Evolutionary conservation across 2,113 vertebrate genomes (phyloP), one percentile per base, ranked within the genome.

Genomic region (Corythornis madagascariensis): DNA sequence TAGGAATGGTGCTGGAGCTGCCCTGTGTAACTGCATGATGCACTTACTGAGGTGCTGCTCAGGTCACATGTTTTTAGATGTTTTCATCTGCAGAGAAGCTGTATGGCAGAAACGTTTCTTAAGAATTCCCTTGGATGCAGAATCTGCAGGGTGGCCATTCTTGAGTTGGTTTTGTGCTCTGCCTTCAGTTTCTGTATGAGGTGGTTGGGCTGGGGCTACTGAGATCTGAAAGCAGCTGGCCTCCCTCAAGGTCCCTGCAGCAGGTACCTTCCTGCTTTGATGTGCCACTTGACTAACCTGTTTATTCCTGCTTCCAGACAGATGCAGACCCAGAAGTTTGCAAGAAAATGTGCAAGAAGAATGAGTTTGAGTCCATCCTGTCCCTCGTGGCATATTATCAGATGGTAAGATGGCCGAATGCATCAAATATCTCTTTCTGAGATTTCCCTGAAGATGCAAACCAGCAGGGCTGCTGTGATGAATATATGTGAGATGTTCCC

Each of bases 321-420:
- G 99, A 99, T 75, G 99, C 99, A 69, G 99, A 99, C 97, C 99
- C 99, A 73, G 99, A 98, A 95, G 99, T 99, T 95, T 99, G 99
- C 95, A 99, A 99, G 97, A 99, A 98, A 94, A 99, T 99, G 99
- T 99, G 99, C 97, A 98, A 98, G 97, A 97, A 97, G 96, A 98
- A 98, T 61, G 94, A 98, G 31, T 99, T 96, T 48, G 99, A 99
- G 96, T 98, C 98, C 1, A 97, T 99, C 74, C 89, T 99, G 78
- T 99, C 99, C 33, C 98, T 99, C 47, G 98, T 99, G 90, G 98
- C 99, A 0, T 99, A 99, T 95, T 99, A 99, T 96, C 99, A 99
- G 96, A 99, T 99, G 99, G 99, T 99, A 97, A 98, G 97, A 43
- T 53, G 85, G 28, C 57, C 83, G 31, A 79, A 63, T 29, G 29